phyloP scores from a whole-genome alignment of 2,888 invertebrate genomes.

The Acanthosoma haemorrhoidale region DNA sequence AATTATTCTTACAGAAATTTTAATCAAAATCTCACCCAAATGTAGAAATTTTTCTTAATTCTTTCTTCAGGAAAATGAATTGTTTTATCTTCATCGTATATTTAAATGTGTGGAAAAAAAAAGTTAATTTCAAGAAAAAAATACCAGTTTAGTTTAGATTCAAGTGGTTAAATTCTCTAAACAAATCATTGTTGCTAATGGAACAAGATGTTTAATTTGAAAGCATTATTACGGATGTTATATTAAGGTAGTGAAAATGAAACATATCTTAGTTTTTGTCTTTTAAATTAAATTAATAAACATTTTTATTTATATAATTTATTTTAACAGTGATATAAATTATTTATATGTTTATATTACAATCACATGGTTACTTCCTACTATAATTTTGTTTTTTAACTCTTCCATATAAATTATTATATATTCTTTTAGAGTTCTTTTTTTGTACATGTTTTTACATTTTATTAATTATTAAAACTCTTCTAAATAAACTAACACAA shows the following conservation, averaged over 20 bases:
- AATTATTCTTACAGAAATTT: no score
- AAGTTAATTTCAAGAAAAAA: background rate
- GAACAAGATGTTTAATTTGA: background rate
- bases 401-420: background rate
- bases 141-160: background rate
- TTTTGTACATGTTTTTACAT: background rate
- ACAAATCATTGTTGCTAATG: background rate
- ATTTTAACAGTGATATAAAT: slow-evolving; percentile 12
- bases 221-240: background rate
- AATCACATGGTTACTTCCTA: background rate
- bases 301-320: background rate
- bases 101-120: background rate
- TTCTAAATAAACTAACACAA: background rate
- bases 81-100: background rate
- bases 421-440: background rate
- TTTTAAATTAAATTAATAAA: slow-evolving; percentile 9
- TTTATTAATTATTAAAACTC: background rate
- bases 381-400: background rate
- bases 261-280: no score
- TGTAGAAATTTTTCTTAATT: background rate
- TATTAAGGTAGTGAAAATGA: background rate
- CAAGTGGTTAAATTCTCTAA: background rate
- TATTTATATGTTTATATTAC: background rate
- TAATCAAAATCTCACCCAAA: background rate
- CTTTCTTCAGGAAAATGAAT: background rate